A percentile compares a stretch with the other conserved stretches of the same genome.
These are phyloP conservation scores for Yoshiicerus persimilis DNA, from an alignment of 1,140 invertebrate genomes.

Conservation along the genomic window DNA sequence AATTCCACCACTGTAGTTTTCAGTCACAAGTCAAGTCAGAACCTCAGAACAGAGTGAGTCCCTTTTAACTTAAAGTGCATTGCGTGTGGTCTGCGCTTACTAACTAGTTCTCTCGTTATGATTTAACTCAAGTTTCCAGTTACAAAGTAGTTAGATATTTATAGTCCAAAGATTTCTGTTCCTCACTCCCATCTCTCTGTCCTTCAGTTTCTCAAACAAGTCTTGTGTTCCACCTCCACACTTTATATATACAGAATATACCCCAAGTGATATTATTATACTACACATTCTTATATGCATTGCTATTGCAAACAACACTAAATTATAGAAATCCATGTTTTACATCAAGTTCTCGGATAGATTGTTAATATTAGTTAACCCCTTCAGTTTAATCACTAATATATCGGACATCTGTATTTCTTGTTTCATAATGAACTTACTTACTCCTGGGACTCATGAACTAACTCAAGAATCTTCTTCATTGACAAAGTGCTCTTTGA, in stretches of 20 bases:
- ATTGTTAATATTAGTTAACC: not conserved
- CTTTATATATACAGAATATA: not conserved
- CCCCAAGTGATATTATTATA: no score
- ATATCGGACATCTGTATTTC: no score
- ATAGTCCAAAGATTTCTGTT: not conserved
- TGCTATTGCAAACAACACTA: no score
- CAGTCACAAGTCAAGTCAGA: not conserved
- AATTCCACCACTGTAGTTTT: not conserved
- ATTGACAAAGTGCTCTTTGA: slow-evolving; percentile 4
- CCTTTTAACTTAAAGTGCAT: not conserved
- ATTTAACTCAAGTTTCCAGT: not conserved
- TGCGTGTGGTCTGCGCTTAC: not conserved
- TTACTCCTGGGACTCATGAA: not conserved
- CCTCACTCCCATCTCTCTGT: not conserved
- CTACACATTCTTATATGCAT: no score
- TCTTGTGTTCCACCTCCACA: not conserved
- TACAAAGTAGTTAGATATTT: not conserved
- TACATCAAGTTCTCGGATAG: no score
- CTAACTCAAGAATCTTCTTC: not conserved
- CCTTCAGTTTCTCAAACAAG: not conserved
- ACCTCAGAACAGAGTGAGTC: not conserved
- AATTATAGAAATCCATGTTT: no score
- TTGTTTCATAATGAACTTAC: not conserved
- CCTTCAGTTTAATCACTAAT: not conserved
- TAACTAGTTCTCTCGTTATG: not conserved